Evolutionary conservation across 2,888 invertebrate species (phyloP), one percentile per base, ranked within the genome.

Genomic region (Linhomoeus sp.): DNA sequence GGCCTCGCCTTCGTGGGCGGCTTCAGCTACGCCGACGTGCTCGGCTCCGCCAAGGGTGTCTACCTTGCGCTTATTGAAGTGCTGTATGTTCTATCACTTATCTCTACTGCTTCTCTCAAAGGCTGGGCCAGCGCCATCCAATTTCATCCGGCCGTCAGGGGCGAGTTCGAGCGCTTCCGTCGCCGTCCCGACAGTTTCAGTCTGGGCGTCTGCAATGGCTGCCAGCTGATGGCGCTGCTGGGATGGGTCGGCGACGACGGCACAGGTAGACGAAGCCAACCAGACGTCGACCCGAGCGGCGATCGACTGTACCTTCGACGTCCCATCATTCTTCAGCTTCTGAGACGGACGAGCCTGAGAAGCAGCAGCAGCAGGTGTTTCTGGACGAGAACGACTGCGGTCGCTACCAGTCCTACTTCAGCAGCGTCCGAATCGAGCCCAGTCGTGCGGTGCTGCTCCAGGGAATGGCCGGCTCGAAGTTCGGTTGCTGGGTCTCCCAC

Each of bases 21-120:
- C n/a, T 97, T 97, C 67, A 92, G 90, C 67, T 94, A 90, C 67
- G 92, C 88, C 40, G 87, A 87, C 80, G 94, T 92, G 0, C 72
- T 92, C 45, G 94, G 94, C 5, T 90, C 92, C 0, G 92, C 87
- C 0, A 92, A 88, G 71, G 71, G 69, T 37, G 9, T 33, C 33
- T 15, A 15, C 33, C 33, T 33, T 33, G 9, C 33, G 15, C 9
- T 40, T 40, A 9, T 40, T 17, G 15, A 33, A 33, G 15, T 12
- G 33, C 9, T 15, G 33, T 15, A 33, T 9, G 9, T 33, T 33
- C 12, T 12, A 12, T 12, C 9, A 22, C 9, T 23, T 17, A 22
- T 12, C 24, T 40, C 24, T 12, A 40, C 22, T 12, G 9, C 24
- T 12, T 17, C 15, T 20, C 3, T 24, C 26, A 23, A 52, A 66